Evolutionary conservation across 92 coral and sea anemone species (phyloP).

Genomic region (Montipora capitata): DNA sequence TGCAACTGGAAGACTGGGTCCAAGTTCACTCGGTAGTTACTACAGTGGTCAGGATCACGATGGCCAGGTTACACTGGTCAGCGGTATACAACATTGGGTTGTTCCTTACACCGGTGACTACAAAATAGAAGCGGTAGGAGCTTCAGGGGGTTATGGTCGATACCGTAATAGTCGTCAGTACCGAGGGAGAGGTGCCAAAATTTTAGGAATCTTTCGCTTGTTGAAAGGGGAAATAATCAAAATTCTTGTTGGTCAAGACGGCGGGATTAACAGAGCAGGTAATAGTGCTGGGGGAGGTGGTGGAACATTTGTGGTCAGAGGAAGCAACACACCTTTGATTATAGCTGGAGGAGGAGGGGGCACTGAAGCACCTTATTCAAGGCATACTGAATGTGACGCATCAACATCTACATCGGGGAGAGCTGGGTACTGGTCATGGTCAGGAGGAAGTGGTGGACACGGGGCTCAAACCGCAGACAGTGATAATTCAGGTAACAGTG

Average conservation of each 20-base stretch:
- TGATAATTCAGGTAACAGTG: background rate
- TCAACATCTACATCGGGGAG: slow-evolving; percentile 56
- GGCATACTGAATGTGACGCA: slow-evolving; percentile 67
- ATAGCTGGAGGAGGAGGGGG: slow-evolving; percentile 86
- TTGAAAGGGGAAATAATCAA: slow-evolving; percentile 47
- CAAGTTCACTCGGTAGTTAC: too few species aligned
- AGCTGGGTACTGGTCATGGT: slow-evolving; percentile 34
- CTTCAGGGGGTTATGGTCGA: slow-evolving; percentile 52
- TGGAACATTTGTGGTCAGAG: slow-evolving; percentile 76
- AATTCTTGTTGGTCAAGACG: slow-evolving; percentile 76
- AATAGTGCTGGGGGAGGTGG: slow-evolving; percentile 74
- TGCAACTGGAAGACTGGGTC: too few species aligned
- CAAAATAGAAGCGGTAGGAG: slow-evolving; percentile 37
- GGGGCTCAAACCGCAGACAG: background rate
- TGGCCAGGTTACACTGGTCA: too few species aligned
- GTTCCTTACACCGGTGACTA: too few species aligned
- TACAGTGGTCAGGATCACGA: too few species aligned
- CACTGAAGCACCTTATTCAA: background rate
- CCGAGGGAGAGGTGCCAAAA: slow-evolving; percentile 74
- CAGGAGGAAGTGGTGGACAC: slow-evolving; percentile 55
- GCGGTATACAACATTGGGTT: too few species aligned
- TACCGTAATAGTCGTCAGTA: background rate
- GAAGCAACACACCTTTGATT: slow-evolving; percentile 53
- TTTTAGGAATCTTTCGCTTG: slow-evolving; percentile 64
- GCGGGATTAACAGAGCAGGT: slow-evolving; percentile 24